Conservation (phyloP, 1,140 invertebrate species). For the Drosophila nikananu region DNA sequence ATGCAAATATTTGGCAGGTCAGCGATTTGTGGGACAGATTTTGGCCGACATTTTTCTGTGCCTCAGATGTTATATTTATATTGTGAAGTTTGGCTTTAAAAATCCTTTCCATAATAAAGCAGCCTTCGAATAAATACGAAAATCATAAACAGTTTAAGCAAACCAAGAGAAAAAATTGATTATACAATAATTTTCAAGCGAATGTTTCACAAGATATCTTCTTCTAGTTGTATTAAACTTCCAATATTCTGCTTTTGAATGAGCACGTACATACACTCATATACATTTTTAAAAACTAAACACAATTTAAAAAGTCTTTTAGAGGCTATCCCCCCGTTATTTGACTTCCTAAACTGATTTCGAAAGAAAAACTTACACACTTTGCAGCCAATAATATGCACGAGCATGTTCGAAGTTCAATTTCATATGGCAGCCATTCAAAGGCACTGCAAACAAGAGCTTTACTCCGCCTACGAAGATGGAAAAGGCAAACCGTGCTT, state of each 20-base stretch:
- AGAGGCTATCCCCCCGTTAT: neutral
- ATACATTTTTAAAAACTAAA: neutral
- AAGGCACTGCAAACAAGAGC: slow-evolving; percentile 10
- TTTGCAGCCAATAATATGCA: slow-evolving; percentile 33
- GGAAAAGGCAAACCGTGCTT: neutral
- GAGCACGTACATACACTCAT: neutral
- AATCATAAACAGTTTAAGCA: no score
- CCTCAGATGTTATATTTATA: slow-evolving; percentile 7
- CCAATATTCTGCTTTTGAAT: neutral
- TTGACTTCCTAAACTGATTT: slow-evolving; percentile 6
- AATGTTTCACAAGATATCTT: no score
- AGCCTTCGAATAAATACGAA: no score
- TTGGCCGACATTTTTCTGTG: slow-evolving; percentile 28
- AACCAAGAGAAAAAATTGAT: no score
- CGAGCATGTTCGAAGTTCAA: slow-evolving; percentile 16
- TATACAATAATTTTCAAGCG: no score
- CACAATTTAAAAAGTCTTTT: neutral
- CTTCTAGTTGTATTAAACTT: neutral
- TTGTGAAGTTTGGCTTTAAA: neutral
- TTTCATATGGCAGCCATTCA: slow-evolving; percentile 28
- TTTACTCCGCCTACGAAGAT: neutral
- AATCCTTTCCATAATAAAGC: neutral
- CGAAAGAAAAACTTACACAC: neutral
- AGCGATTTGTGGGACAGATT: slow-evolving; percentile 3
- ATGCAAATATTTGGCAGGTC: slow-evolving; percentile 49